Percentiles rank a stretch among this genome's conserved stretches.
Conservation (phyloP, 1,140 invertebrate genomes). For the Aphidius ervi region DNA sequence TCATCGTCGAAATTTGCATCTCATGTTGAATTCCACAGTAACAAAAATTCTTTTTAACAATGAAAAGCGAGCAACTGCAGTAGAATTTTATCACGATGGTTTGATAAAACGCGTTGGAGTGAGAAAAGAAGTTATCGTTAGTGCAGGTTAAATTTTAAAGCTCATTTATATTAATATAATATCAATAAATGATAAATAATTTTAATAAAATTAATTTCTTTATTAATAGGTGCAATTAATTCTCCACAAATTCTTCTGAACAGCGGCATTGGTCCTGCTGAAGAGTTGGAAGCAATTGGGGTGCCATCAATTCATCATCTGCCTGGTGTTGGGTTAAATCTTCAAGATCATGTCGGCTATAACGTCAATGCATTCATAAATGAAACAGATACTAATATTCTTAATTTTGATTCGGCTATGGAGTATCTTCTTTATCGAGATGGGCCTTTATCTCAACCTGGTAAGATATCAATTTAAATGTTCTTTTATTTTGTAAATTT, state of each 20-base stretch:
- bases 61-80: slow-evolving; percentile 63
- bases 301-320: slow-evolving; percentile 69
- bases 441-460: slow-evolving; percentile 78
- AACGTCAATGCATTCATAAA: slow-evolving; percentile 75
- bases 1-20: slow-evolving; percentile 68
- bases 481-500: not conserved
- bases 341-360: slow-evolving; percentile 82
- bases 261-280: slow-evolving; percentile 74
- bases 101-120: slow-evolving; percentile 38
- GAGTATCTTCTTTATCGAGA: slow-evolving; percentile 79
- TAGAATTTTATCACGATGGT: slow-evolving; percentile 62
- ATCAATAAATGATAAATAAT: not conserved
- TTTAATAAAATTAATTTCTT: too few species aligned
- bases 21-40: slow-evolving; percentile 72
- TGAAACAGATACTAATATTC: slow-evolving; percentile 72
- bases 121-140: slow-evolving; percentile 63
- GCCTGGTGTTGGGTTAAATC: slow-evolving; percentile 80
- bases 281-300: slow-evolving; percentile 63
- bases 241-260: slow-evolving; percentile 78
- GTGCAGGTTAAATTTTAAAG: slow-evolving; percentile 34
- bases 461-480: slow-evolving; percentile 39
- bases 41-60: slow-evolving; percentile 68
- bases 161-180: not conserved
- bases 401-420: slow-evolving; percentile 85
- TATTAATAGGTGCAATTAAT: slow-evolving; percentile 62